These are phyloP conservation scores for Xiphophorus maculatus DNA, from an alignment of 2,113 vertebrate species.

Conservation along the genomic window DNA sequence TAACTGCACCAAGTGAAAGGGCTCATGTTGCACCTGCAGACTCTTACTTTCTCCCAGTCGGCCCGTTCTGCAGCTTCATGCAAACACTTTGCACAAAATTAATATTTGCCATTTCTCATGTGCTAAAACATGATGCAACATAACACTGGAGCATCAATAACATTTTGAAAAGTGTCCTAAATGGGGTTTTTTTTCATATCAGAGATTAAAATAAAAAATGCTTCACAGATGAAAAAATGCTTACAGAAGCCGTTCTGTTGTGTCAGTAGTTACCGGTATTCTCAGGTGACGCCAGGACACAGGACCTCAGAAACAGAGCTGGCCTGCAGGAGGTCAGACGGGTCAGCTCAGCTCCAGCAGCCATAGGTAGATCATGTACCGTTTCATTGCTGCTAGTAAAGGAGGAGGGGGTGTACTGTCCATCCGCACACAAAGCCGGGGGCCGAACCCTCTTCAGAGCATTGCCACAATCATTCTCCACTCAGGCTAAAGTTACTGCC, in stretches of 20 bases:
- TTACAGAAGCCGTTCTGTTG: background rate
- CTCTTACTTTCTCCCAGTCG: conserved; percentile 11
- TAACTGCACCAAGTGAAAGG: conserved; percentile 22
- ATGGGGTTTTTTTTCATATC: background rate
- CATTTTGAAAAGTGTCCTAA: background rate
- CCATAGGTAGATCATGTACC: conserved; percentile 61
- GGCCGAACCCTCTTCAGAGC: conserved; percentile 57
- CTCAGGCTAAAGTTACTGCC: conserved; percentile 54
- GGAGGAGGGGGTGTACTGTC: conserved; percentile 36
- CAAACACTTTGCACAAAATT: background rate
- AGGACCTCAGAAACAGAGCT: conserved; percentile 72
- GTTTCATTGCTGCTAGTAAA: conserved; percentile 40
- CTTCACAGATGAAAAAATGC: background rate
- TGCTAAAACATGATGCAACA: background rate
- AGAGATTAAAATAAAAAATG: background rate
- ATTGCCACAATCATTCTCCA: conserved; percentile 27
- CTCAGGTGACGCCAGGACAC: conserved; percentile 69
- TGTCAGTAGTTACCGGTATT: conserved; percentile 23
- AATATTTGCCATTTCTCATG: background rate
- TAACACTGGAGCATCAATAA: background rate
- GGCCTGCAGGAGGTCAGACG: conserved; percentile 54
- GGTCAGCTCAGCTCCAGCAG: conserved; percentile 47
- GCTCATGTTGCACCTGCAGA: conserved; percentile 44
- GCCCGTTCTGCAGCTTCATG: background rate
- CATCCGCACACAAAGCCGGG: conserved; percentile 54